Percentiles rank a stretch among this genome's conserved stretches.
phyloP scores from a whole-genome alignment of 2,888 invertebrate genomes.

The Argyresthia albistria region DNA sequence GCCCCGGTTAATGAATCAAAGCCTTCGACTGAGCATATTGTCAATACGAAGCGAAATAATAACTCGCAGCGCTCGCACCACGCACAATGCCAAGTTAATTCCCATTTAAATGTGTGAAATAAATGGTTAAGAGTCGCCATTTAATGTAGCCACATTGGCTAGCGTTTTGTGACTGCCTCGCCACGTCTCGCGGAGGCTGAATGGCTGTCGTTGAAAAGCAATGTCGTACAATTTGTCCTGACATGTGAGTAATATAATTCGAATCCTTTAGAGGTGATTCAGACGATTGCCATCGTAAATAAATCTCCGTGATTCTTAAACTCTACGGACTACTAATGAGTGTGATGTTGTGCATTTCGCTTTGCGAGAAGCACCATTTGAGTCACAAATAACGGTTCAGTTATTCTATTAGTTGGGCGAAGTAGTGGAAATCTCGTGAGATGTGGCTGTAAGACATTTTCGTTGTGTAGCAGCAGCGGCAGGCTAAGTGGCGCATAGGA shows the following conservation, averaged over 20 bases:
- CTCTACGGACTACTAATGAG: neutral
- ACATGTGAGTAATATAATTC: constrained; percentile 20
- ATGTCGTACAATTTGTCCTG: constrained; percentile 29
- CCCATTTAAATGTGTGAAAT: constrained; percentile 58
- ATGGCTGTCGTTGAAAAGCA: constrained; percentile 17
- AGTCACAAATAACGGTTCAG: neutral
- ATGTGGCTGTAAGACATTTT: constrained; percentile 2
- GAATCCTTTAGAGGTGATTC: constrained; percentile 9
- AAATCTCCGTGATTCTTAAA: neutral
- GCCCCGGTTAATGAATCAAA: constrained; percentile 65
- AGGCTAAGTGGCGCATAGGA: constrained; percentile 61
- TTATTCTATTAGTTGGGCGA: neutral
- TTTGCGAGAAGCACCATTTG: too few species aligned
- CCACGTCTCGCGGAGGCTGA: constrained; percentile 14
- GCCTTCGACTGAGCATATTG: constrained; percentile 51
- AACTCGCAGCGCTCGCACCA: constrained; percentile 35
- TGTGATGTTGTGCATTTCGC: neutral
- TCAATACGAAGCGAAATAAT: constrained; percentile 61
- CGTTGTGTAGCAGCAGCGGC: constrained; percentile 15
- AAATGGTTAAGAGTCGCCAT: constrained; percentile 32
- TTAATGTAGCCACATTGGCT: constrained; percentile 24
- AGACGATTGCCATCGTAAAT: constrained; percentile 1
- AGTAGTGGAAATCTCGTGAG: neutral
- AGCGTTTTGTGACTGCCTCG: constrained; percentile 19
- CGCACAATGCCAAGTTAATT: constrained; percentile 59